Conservation (phyloP, 2,888 invertebrate genomes). For the Panopea generosa region DNA sequence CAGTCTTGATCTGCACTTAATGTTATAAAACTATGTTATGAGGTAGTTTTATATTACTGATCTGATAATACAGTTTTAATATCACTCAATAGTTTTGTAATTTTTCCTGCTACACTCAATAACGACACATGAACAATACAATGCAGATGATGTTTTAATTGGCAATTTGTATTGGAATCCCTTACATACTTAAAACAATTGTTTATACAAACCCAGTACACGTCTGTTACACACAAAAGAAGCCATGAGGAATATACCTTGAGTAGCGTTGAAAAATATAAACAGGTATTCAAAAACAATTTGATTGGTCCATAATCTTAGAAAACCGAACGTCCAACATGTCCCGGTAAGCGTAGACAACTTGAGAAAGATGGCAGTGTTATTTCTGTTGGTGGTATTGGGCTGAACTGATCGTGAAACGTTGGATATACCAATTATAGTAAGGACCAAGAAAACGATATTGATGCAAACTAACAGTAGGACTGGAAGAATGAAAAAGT, state of each 20-base stretch:
- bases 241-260: constrained; percentile 47
- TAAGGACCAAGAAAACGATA: constrained; percentile 37
- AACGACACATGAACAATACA: too few species aligned
- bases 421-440: constrained; percentile 20
- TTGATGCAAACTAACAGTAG: constrained; percentile 23
- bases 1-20: too few species aligned
- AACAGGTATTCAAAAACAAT: constrained; percentile 41
- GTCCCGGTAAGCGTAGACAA: constrained; percentile 43
- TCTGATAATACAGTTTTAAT: too few species aligned
- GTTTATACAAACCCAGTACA: constrained; percentile 26
- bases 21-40: too few species aligned
- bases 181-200: too few species aligned
- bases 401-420: constrained; percentile 2
- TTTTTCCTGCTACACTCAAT: too few species aligned
- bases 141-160: too few species aligned
- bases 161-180: too few species aligned
- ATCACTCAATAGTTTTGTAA: too few species aligned
- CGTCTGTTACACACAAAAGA: constrained; percentile 41
- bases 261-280: constrained; percentile 43
- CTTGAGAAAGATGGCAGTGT: constrained; percentile 39
- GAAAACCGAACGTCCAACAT: constrained; percentile 51
- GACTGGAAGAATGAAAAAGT: constrained; percentile 41
- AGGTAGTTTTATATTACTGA: too few species aligned
- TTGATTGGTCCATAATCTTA: constrained; percentile 22
- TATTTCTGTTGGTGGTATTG: constrained; percentile 23